Evolutionary conservation across 2,113 vertebrate species (phyloP).

Genomic region (Forbesichthys agassizii): DNA sequence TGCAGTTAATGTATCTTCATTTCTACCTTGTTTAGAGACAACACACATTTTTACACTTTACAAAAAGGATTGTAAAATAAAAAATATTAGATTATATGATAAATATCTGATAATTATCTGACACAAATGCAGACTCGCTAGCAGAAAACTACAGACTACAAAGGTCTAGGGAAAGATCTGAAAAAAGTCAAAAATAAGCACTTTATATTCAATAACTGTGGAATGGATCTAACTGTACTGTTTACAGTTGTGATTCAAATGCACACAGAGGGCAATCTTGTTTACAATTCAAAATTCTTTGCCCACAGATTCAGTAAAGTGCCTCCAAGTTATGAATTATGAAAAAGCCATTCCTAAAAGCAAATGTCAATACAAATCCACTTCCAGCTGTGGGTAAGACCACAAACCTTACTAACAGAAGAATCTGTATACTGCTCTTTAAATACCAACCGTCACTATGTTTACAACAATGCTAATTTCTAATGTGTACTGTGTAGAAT

Average conservation of each 20-base stretch:
- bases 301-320: conserved; percentile 4
- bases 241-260: neutral
- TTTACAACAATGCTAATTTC: neutral
- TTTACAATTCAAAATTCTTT: conserved; percentile 19
- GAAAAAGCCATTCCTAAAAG: too few species aligned
- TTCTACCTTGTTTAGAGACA: neutral
- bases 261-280: conserved; percentile 22
- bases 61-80: too few species aligned
- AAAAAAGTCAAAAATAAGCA: neutral
- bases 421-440: too few species aligned
- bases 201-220: neutral
- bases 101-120: too few species aligned
- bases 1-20: conserved; percentile 5
- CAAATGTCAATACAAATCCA: too few species aligned
- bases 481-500: conserved; percentile 21
- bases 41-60: conserved; percentile 9
- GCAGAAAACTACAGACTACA: neutral
- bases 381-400: too few species aligned
- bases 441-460: too few species aligned
- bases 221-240: neutral
- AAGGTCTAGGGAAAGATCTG: neutral
- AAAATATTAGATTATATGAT: too few species aligned
- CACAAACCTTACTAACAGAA: too few species aligned
- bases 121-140: too few species aligned
- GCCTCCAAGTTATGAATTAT: conserved; percentile 26